Conservation (phyloP, 1,140 invertebrate species). For the Ooceraea biroi region DNA sequence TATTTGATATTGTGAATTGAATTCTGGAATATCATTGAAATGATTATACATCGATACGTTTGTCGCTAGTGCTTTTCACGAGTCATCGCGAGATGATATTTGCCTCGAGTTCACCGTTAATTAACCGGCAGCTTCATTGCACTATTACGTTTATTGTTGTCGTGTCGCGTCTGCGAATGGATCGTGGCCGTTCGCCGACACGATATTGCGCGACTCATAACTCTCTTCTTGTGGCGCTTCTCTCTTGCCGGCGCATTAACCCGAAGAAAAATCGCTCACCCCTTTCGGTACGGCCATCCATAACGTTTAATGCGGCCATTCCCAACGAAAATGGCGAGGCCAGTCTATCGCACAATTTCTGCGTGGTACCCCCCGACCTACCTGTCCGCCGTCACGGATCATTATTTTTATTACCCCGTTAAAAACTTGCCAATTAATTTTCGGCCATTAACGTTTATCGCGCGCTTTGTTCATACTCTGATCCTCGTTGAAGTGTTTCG, state of each 20-base stretch:
- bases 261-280: slow-evolving; percentile 58
- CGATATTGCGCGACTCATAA: slow-evolving; percentile 49
- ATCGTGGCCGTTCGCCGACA: slow-evolving; percentile 5
- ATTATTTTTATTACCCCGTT: slow-evolving; percentile 54
- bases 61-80: neutral
- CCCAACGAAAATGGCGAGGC: slow-evolving; percentile 51
- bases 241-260: slow-evolving; percentile 51
- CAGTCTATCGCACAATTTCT: slow-evolving; percentile 45
- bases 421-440: slow-evolving; percentile 61
- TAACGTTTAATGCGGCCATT: slow-evolving; percentile 60
- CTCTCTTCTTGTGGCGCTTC: slow-evolving; percentile 18
- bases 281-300: slow-evolving; percentile 55
- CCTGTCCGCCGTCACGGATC: slow-evolving; percentile 30
- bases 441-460: slow-evolving; percentile 39
- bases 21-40: neutral
- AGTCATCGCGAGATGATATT: slow-evolving; percentile 3
- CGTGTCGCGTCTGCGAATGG: slow-evolving; percentile 20
- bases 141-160: slow-evolving; percentile 48
- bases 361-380: slow-evolving; percentile 10
- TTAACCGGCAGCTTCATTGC: slow-evolving; percentile 10
- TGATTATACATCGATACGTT: slow-evolving; percentile 4
- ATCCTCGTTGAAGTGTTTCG: neutral
- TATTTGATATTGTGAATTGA: neutral
- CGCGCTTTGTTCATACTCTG: neutral
- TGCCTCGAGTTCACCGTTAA: neutral